phyloP scores from a whole-genome alignment of 1,140 invertebrate genomes.

The Bathynomus jamesi region DNA sequence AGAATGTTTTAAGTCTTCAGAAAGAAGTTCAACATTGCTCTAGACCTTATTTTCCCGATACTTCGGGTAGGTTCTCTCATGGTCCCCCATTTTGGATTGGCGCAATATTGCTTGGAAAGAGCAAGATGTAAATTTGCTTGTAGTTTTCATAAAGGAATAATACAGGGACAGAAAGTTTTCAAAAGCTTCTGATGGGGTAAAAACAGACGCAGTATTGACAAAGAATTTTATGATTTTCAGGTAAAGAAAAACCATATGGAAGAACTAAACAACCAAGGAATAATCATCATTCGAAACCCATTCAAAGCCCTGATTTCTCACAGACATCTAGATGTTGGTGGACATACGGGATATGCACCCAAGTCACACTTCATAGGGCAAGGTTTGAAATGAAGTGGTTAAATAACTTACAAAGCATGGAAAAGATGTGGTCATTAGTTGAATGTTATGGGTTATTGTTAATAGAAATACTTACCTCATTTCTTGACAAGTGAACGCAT shows the following conservation, averaged over 20 bases:
- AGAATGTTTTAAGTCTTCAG: too few relatives aligned
- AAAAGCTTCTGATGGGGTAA: too few relatives aligned
- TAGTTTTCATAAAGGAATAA: too few relatives aligned
- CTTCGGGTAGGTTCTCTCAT: too few relatives aligned
- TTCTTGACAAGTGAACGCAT: neutral
- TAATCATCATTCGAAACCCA: slow-evolving; percentile 35
- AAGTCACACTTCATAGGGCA: slow-evolving; percentile 31
- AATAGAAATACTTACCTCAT: neutral
- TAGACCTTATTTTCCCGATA: too few relatives aligned
- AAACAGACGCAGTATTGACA: too few relatives aligned
- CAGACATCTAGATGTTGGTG: slow-evolving; percentile 31
- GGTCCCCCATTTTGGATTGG: too few relatives aligned
- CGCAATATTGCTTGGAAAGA: too few relatives aligned
- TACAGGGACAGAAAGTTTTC: too few relatives aligned
- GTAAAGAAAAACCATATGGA: slow-evolving; percentile 27
- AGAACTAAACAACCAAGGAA: slow-evolving; percentile 25
- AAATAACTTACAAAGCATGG: neutral
- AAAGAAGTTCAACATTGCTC: too few relatives aligned
- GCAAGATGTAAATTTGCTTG: too few relatives aligned
- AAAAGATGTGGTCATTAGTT: neutral
- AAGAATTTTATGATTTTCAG: too few relatives aligned
- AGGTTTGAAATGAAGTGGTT: slow-evolving; percentile 10
- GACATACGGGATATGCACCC: slow-evolving; percentile 35
- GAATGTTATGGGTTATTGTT: neutral
- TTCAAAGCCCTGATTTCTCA: slow-evolving; percentile 36